Base-by-base conservation (phyloP, 2,888 invertebrate species). In the Chymomyza amoena region DNA sequence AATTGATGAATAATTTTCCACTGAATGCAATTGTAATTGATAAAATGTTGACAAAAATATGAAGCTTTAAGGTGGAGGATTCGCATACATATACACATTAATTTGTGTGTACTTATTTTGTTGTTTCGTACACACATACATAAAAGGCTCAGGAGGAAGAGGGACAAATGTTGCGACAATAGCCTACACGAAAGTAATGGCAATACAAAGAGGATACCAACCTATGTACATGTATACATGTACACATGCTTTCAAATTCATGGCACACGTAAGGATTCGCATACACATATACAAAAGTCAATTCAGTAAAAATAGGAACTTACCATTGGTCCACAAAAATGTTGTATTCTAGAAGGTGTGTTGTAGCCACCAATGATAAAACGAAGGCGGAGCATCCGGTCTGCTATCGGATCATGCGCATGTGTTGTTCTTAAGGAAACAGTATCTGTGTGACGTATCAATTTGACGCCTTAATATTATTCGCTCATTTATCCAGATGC, bases 11-110 rank as follows among this genome's bases (percentile, higher is more conserved):
- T 69, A 61, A 62, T 68, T 54, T 54, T 15, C 4, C 16, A 36
- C n/a, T 60, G 61, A 64, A 52, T 66, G 20, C 64, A 39, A 39
- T 52, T 54, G n/a, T 20, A 56, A 56, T 16, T 56, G 36, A 64
- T 56, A 39, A 52, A 64, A 45, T 45, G 39, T 45, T 45, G 39
- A 45, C 39, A 45, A 45, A 45, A 45, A 45, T 45, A 45, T 45
- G 13, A 45, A 45, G 39, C 32, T 45, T 13, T 10, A 45, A 45
- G 39, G 39, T 45, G 13, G 13, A 45, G 32, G 4, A 32, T 32
- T 2, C 32, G 6, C 32, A 32, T 32, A 4, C 32, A 32, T 1
- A 25, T 25, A 4, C 4, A 25, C 25, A 2, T 25, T 25, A 3
- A 25, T 25, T 25, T 25, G 25, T 25, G 25, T 25, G 25, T 25